Evolutionary conservation across 2,797 vertebrate species (phyloP).

Genomic region (Botia almorhae): DNA sequence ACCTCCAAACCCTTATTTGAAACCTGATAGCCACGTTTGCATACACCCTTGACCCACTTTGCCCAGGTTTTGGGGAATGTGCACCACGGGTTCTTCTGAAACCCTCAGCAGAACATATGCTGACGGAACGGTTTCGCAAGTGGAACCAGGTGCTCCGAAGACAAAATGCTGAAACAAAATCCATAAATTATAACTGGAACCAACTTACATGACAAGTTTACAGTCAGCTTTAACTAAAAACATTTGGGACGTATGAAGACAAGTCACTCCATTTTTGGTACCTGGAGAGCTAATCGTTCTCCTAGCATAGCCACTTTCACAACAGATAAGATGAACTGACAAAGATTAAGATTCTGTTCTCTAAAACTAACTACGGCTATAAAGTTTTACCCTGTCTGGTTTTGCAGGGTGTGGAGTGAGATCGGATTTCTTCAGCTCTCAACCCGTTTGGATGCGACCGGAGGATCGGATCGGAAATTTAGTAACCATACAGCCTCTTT

Average conservation of each 20-base stretch:
- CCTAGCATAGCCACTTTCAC: slow-evolving; percentile 10
- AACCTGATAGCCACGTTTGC: slow-evolving; percentile 42
- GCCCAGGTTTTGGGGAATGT: slow-evolving; percentile 1
- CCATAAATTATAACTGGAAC: slow-evolving; percentile 53
- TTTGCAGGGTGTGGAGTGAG: not conserved
- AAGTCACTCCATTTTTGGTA: slow-evolving; percentile 39
- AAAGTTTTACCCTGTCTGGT: slow-evolving; percentile 1
- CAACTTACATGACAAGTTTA: slow-evolving; percentile 67
- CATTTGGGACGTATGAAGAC: slow-evolving; percentile 58
- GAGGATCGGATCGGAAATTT: slow-evolving; percentile 53
- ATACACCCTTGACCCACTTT: not conserved
- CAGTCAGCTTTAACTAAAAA: slow-evolving; percentile 61
- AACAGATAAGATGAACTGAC: not conserved
- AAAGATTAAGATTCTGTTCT: not conserved
- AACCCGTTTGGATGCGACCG: not conserved
- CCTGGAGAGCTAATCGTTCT: not conserved
- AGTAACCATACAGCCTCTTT: slow-evolving; percentile 72
- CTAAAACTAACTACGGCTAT: not conserved
- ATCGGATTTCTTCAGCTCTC: not conserved
- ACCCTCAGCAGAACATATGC: not conserved
- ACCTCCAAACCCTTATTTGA: slow-evolving; percentile 14
- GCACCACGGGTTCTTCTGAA: slow-evolving; percentile 5
- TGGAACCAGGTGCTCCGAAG: slow-evolving; percentile 29
- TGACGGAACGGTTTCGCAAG: slow-evolving; percentile 8
- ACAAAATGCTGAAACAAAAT: slow-evolving; percentile 9